A percentile compares a stretch with the other conserved stretches of the same genome.
Evolutionary conservation across 1,140 invertebrate species (phyloP).

Genomic region (Piezodorus guildinii): DNA sequence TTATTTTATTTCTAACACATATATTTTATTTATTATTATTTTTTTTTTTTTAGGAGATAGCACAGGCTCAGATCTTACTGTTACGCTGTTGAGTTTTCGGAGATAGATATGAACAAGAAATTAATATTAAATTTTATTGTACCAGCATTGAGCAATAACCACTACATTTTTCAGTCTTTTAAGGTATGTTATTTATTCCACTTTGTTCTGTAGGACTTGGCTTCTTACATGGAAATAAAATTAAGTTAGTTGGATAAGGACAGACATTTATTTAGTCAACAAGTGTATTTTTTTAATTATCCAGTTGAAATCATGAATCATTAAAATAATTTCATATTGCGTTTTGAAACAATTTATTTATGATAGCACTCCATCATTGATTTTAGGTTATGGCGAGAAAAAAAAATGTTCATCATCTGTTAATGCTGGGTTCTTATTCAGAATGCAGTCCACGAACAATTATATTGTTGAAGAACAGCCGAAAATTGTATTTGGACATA

Average conservation of each 20-base stretch:
- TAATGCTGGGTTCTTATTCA: constrained; percentile 51
- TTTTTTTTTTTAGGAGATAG: constrained; percentile 19
- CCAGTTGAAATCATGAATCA: too few relatives aligned
- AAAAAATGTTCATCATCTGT: constrained; percentile 71
- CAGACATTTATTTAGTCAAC: too few relatives aligned
- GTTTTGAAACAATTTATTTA: too few relatives aligned
- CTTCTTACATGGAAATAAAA: too few relatives aligned
- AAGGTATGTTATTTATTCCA: constrained; percentile 37
- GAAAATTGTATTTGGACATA: constrained; percentile 45
- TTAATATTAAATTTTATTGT: constrained; percentile 48
- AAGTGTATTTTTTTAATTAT: too few relatives aligned
- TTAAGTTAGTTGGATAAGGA: too few relatives aligned
- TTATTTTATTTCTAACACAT: too few relatives aligned
- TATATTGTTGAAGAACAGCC: constrained; percentile 21
- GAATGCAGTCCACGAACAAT: constrained; percentile 37
- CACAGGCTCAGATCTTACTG: constrained; percentile 18
- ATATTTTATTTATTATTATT: too few relatives aligned
- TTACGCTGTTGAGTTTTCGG: constrained; percentile 44
- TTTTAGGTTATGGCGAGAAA: constrained; percentile 35
- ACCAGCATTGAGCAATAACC: constrained; percentile 35
- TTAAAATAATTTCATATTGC: too few relatives aligned
- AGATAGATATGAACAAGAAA: constrained; percentile 47
- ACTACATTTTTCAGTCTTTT: constrained; percentile 41
- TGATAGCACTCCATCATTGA: neutral
- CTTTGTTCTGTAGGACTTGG: too few relatives aligned